A percentile compares a stretch with the other conserved stretches of the same genome.
phyloP scores from a whole-genome alignment of 2,113 vertebrate genomes.

The Cisticola juncidis region DNA sequence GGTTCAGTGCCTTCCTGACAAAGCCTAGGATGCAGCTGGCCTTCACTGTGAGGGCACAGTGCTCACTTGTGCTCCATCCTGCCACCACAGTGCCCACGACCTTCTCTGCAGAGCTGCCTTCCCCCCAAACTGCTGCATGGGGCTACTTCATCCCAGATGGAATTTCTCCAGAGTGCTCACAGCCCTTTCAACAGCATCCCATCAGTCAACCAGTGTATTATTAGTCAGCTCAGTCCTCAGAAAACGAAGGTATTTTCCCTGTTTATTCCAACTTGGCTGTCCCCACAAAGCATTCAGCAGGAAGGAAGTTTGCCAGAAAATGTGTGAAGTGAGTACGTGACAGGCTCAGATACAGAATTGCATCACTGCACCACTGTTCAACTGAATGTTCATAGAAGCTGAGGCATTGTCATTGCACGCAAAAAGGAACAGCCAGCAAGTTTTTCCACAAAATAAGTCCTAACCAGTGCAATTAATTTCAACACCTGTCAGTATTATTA shows the following conservation, averaged over 20 bases:
- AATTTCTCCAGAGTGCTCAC: background rate
- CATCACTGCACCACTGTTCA: background rate
- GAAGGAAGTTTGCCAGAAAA: background rate
- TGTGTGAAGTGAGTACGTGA: background rate
- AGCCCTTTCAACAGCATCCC: background rate
- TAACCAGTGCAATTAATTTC: background rate
- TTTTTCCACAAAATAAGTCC: background rate
- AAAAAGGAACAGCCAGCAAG: background rate
- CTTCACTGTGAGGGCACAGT: background rate
- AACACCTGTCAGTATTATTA: background rate
- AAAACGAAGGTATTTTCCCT: background rate
- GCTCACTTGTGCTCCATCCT: background rate
- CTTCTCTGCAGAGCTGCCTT: background rate
- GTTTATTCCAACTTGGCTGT: background rate
- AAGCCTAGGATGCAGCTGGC: background rate
- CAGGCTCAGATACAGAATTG: background rate
- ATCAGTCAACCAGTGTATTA: fast-evolving
- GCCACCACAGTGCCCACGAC: background rate
- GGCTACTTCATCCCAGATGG: background rate
- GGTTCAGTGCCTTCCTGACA: background rate
- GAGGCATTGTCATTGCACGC: background rate
- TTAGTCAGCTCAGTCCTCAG: background rate
- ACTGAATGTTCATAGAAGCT: background rate
- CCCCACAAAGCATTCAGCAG: background rate
- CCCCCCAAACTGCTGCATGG: background rate